A percentile compares a stretch with the other conserved stretches of the same genome.
Evolutionary conservation across 2,888 invertebrate genomes (phyloP).

Genomic region (Aleiodes leptofemur): DNA sequence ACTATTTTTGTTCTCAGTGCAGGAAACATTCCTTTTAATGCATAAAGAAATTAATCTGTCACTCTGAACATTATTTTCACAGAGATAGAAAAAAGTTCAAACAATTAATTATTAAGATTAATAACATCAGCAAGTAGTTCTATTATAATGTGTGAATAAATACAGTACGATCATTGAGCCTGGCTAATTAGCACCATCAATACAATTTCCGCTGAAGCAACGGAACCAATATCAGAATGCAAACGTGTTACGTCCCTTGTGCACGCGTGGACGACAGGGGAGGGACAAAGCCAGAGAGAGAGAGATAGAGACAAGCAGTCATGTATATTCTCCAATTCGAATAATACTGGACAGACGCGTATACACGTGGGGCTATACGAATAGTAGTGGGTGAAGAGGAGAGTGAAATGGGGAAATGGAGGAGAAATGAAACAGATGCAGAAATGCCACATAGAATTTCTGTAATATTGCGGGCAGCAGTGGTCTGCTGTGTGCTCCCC

Average conservation of each 20-base stretch:
- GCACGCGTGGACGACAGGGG: slow-evolving; percentile 46
- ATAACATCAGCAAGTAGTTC: too few relatives aligned
- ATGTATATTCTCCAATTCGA: slow-evolving; percentile 41
- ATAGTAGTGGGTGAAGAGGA: slow-evolving; percentile 34
- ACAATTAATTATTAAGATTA: too few relatives aligned
- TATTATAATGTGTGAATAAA: too few relatives aligned
- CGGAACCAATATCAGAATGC: slow-evolving; percentile 66
- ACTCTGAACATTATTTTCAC: too few relatives aligned
- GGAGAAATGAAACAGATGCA: slow-evolving; percentile 36
- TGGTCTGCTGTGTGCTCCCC: slow-evolving; percentile 59
- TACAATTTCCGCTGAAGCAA: slow-evolving; percentile 63
- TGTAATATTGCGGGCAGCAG: slow-evolving; percentile 65
- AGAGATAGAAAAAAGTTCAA: too few relatives aligned
- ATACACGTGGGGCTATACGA: slow-evolving; percentile 45
- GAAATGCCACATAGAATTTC: slow-evolving; percentile 61
- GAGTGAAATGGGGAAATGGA: slow-evolving; percentile 50
- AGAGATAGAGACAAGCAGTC: slow-evolving; percentile 16
- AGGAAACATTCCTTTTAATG: too few relatives aligned
- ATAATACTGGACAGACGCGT: slow-evolving; percentile 45
- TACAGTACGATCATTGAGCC: slow-evolving; percentile 54
- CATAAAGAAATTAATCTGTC: too few relatives aligned
- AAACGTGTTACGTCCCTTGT: slow-evolving; percentile 44
- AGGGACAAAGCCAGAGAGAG: slow-evolving; percentile 57
- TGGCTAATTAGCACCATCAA: slow-evolving; percentile 68
- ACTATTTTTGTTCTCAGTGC: too few relatives aligned